phyloP scores from a whole-genome alignment of 2,797 vertebrate species.

The Spinus olivaceus region DNA sequence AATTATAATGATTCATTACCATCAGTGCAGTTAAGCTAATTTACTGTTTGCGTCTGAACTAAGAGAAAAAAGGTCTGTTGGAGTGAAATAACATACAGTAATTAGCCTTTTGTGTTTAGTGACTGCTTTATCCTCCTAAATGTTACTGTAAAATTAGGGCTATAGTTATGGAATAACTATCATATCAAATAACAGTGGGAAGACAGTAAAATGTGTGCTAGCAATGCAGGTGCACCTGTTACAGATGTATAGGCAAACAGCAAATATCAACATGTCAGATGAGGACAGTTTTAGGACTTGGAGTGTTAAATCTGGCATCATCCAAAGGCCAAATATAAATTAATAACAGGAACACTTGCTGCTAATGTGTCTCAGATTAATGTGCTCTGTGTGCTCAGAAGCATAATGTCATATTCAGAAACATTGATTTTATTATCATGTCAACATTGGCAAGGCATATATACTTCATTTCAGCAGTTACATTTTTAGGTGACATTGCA shows the following conservation, averaged over 20 bases:
- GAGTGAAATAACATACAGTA: slow-evolving; percentile 67
- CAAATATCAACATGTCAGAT: slow-evolving; percentile 80
- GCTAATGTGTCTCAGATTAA: slow-evolving; percentile 71
- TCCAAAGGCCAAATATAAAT: slow-evolving; percentile 76
- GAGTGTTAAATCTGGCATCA: slow-evolving; percentile 68
- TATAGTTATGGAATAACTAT: slow-evolving; percentile 47
- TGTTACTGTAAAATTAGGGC: slow-evolving; percentile 60
- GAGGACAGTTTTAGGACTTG: slow-evolving; percentile 75
- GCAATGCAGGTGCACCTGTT: slow-evolving; percentile 75
- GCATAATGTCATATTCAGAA: slow-evolving; percentile 64
- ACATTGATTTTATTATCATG: slow-evolving; percentile 72
- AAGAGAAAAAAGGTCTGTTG: slow-evolving; percentile 66
- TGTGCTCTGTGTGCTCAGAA: slow-evolving; percentile 31
- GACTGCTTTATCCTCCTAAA: slow-evolving; percentile 66
- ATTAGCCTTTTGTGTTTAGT: slow-evolving; percentile 75
- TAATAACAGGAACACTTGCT: slow-evolving; percentile 74
- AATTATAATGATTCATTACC: slow-evolving; percentile 79
- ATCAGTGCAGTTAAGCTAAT: slow-evolving; percentile 73
- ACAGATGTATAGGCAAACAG: slow-evolving; percentile 76
- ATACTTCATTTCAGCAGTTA: slow-evolving; percentile 43
- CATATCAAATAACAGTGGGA: slow-evolving; percentile 25
- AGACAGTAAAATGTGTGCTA: slow-evolving; percentile 8
- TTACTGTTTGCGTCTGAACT: slow-evolving; percentile 73
- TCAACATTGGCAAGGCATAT: slow-evolving; percentile 55
- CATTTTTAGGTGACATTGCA: slow-evolving; percentile 8